Evolutionary conservation across 2,888 invertebrate genomes (phyloP).

Genomic region (Oegoconia quadripuncta): DNA sequence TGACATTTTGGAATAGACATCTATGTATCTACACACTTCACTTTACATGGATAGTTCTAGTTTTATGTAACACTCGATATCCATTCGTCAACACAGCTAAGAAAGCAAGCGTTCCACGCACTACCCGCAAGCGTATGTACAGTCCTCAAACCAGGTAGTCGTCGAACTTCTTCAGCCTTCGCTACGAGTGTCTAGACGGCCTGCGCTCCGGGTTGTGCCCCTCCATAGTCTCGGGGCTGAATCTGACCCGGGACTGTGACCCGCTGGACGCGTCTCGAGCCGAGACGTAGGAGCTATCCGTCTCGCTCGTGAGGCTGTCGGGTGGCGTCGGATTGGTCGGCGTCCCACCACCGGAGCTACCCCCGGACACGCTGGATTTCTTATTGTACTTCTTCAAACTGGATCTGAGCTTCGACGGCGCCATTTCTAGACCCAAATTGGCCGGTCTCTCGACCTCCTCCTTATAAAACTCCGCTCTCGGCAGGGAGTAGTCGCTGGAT

Average conservation of each 20-base stretch:
- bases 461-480: conserved; percentile 56
- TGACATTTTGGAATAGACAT: too few species aligned
- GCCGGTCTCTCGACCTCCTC: conserved; percentile 62
- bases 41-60: too few species aligned
- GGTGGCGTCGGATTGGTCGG: conserved; percentile 92
- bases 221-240: conserved; percentile 86
- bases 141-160: conserved; percentile 68
- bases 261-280: conserved; percentile 87
- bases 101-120: conserved; percentile 20
- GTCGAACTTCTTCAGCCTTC: conserved; percentile 69
- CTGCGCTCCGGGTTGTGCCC: conserved; percentile 57
- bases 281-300: conserved; percentile 92
- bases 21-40: too few species aligned
- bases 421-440: conserved; percentile 82
- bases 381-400: conserved; percentile 86
- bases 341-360: conserved; percentile 83
- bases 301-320: conserved; percentile 90
- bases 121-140: conserved; percentile 36
- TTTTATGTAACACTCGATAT: too few species aligned
- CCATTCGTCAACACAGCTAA: too few species aligned
- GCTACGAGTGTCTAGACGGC: conserved; percentile 66
- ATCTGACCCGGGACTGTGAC: conserved; percentile 85
- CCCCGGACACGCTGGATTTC: conserved; percentile 74
- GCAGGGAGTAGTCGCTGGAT: conserved; percentile 55
- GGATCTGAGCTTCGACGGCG: conserved; percentile 84